Conservation (phyloP, 2,888 invertebrate genomes). For the Drosophila borborema region DNA sequence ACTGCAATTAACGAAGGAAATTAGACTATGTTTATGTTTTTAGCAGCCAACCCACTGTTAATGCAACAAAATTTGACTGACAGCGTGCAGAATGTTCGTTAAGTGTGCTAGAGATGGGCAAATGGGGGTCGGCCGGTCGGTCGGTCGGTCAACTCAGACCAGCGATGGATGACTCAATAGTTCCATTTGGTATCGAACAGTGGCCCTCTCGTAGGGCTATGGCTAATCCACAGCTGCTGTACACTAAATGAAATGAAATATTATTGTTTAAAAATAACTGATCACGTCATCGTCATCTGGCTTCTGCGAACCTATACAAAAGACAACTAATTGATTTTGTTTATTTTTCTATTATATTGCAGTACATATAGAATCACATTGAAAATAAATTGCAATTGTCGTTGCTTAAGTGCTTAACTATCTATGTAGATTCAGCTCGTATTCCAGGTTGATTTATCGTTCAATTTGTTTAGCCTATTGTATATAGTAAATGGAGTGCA, state of each 20-base stretch:
- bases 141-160: background rate
- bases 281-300: conserved; percentile 67
- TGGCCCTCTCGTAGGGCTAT: conserved; percentile 26
- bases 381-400: conserved; percentile 20
- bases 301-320: conserved; percentile 31
- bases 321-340: conserved; percentile 54
- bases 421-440: conserved; percentile 1
- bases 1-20: conserved; percentile 13
- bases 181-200: conserved; percentile 43
- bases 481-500: conserved; percentile 2
- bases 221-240: conserved; percentile 28
- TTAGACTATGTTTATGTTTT: conserved; percentile 12
- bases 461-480: conserved; percentile 22
- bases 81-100: conserved; percentile 18
- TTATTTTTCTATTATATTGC: conserved; percentile 24
- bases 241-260: conserved; percentile 28
- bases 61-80: conserved; percentile 31
- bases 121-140: background rate
- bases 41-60: conserved; percentile 6
- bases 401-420: conserved; percentile 9
- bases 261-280: conserved; percentile 53
- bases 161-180: conserved; percentile 48
- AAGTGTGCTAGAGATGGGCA: conserved; percentile 1
- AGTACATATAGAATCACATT: background rate
- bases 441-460: conserved; percentile 26